Percentiles rank a stretch among this genome's conserved stretches.
Conservation (phyloP, 2,888 invertebrate species). For the Xestia sexstrigata region DNA sequence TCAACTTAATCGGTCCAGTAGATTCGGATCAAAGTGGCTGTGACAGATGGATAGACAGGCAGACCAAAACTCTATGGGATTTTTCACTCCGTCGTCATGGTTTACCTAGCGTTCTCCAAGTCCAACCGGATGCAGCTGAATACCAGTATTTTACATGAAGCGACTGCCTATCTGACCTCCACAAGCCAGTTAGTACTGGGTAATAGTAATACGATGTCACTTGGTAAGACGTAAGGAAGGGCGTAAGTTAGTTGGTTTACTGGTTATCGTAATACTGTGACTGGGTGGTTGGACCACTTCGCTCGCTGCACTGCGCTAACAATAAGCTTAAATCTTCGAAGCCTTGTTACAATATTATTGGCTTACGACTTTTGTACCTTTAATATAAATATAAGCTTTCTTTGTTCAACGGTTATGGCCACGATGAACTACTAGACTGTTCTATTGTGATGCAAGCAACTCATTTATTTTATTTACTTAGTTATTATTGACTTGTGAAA, state of each 20-base stretch:
- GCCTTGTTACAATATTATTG: slow-evolving; percentile 59
- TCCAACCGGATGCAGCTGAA: too few species aligned
- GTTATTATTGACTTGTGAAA: background rate
- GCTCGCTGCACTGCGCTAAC: slow-evolving; percentile 45
- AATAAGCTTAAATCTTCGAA: slow-evolving; percentile 61
- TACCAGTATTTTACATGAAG: too few species aligned
- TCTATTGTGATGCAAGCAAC: slow-evolving; percentile 1
- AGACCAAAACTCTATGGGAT: too few species aligned
- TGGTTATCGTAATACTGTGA: background rate
- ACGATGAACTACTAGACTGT: background rate
- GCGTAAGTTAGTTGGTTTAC: background rate
- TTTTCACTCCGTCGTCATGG: too few species aligned
- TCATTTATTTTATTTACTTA: slow-evolving; percentile 9
- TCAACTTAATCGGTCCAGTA: too few species aligned
- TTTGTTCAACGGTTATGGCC: slow-evolving; percentile 8
- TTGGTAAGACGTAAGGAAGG: too few species aligned
- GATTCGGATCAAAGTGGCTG: too few species aligned
- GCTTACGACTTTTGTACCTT: slow-evolving; percentile 39
- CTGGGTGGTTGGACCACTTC: slow-evolving; percentile 30
- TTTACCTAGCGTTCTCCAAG: too few species aligned
- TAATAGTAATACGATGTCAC: too few species aligned
- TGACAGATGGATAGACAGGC: too few species aligned
- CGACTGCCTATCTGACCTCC: too few species aligned
- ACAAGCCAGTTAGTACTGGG: too few species aligned
- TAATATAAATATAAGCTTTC: slow-evolving; percentile 35